Conservation (phyloP, 2,113 vertebrate genomes). For the Lycaon pictus region DNA sequence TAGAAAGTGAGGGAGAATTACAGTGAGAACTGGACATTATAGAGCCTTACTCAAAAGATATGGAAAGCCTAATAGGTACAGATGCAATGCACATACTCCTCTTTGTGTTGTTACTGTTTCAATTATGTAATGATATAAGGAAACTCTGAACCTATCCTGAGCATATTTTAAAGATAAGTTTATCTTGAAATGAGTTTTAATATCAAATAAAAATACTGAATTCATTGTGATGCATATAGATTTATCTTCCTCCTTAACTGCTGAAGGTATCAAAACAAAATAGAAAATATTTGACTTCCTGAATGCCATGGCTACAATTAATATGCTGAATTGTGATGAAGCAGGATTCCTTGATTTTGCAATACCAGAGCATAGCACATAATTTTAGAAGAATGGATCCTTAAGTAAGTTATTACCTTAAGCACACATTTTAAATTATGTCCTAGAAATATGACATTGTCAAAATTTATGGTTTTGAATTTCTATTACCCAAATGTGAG, state of each 20-base stretch:
- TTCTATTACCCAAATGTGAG: neutral
- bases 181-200: neutral
- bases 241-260: conserved; percentile 15
- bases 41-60: neutral
- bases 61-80: neutral
- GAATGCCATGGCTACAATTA: neutral
- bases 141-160: neutral
- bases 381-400: neutral
- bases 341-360: conserved; percentile 37
- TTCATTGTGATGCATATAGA: neutral
- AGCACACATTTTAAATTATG: neutral
- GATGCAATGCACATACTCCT: neutral
- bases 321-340: neutral
- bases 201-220: neutral
- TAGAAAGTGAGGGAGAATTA: conserved; percentile 9
- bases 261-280: conserved; percentile 59
- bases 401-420: neutral
- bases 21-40: neutral
- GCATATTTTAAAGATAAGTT: neutral
- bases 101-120: neutral
- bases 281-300: conserved; percentile 65
- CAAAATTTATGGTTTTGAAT: neutral
- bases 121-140: neutral
- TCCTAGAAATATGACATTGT: neutral
- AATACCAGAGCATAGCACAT: neutral